Percentiles rank a stretch among this genome's conserved stretches.
These are phyloP conservation scores for Arion vulgaris DNA, from an alignment of 1,140 invertebrate genomes.

Conservation along the genomic window DNA sequence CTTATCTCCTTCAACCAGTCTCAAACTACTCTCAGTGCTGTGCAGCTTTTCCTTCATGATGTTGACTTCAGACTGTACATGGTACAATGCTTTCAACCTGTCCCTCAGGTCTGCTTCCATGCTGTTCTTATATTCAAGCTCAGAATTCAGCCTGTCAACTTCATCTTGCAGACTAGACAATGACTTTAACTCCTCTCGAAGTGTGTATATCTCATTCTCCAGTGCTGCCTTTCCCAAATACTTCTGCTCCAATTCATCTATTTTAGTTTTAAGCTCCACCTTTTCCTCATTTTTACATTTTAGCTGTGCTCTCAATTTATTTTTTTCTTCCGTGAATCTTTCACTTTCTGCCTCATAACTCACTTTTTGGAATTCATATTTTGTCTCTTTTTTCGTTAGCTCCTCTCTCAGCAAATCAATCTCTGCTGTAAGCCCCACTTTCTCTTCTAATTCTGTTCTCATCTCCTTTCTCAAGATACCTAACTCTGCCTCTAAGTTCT, in stretches of 20 bases:
- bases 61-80: neutral
- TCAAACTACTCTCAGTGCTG: neutral
- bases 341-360: conserved; percentile 8
- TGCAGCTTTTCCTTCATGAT: neutral
- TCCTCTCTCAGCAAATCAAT: neutral
- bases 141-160: conserved; percentile 2
- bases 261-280: neutral
- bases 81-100: neutral
- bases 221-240: neutral
- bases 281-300: neutral
- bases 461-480: conserved; percentile 49
- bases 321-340: conserved; percentile 5
- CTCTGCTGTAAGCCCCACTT: neutral
- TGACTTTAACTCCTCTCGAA: neutral
- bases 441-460: conserved; percentile 31
- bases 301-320: neutral
- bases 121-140: neutral
- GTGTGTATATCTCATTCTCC: neutral
- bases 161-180: neutral
- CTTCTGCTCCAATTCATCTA: conserved; percentile 13
- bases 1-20: neutral
- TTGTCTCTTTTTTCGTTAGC: neutral
- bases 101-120: conserved; percentile 11
- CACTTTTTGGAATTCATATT: conserved; percentile 10
- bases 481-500: conserved; percentile 47